phyloP scores from a whole-genome alignment of 2,888 invertebrate species.

The Stegophylla sp. region DNA sequence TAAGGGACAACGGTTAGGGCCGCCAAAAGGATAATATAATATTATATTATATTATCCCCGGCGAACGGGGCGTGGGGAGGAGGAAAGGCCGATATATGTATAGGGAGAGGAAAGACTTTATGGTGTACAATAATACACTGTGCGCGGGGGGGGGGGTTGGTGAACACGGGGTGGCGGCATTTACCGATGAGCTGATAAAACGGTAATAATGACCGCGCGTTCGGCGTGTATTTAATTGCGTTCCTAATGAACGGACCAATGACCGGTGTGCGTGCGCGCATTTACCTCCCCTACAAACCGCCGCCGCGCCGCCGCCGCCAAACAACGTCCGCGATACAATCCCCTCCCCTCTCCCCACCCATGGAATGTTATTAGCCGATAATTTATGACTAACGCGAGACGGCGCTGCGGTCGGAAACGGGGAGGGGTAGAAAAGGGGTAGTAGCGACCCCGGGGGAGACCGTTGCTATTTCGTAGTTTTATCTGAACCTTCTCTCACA shows the following conservation, averaged over 20 bases:
- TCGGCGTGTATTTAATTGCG: constrained; percentile 44
- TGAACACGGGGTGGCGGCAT: background rate
- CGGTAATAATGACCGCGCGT: constrained; percentile 47
- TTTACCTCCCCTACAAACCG: background rate
- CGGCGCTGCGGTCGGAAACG: background rate
- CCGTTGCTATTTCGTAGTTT: constrained; percentile 20
- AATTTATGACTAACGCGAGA: constrained; percentile 36
- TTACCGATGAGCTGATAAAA: constrained; percentile 47
- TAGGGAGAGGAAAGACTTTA: background rate
- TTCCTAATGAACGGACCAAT: constrained; percentile 58
- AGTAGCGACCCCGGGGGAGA: constrained; percentile 3
- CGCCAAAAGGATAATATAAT: constrained; percentile 6
- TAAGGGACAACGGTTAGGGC: background rate
- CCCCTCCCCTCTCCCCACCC: too few species aligned
- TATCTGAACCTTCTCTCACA: constrained; percentile 28
- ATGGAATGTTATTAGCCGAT: constrained; percentile 54
- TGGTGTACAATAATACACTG: background rate
- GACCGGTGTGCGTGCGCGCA: constrained; percentile 1
- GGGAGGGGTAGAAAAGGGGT: background rate
- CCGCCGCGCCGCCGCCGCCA: background rate
- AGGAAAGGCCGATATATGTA: background rate
- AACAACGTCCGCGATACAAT: constrained; percentile 9
- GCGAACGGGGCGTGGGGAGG: background rate
- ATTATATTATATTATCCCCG: background rate
- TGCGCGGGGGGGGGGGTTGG: background rate